A percentile compares a stretch with the other conserved stretches of the same genome.
Evolutionary conservation across 2,797 vertebrate species (phyloP).

Genomic region (Novumbra hubbsi): DNA sequence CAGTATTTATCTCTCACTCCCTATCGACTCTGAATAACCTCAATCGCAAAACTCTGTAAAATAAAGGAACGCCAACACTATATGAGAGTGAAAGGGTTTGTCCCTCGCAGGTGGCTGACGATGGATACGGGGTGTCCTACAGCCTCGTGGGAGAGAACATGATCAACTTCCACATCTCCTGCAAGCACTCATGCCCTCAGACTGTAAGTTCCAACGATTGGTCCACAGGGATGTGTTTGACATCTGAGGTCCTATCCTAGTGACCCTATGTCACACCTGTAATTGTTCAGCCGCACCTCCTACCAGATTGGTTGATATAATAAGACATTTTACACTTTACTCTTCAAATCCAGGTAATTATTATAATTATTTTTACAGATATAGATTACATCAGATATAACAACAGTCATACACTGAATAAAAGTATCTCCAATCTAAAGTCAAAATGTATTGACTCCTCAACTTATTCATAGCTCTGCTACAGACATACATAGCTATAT

Average conservation of each 20-base stretch:
- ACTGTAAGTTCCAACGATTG: constrained; percentile 70
- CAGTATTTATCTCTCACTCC: constrained; percentile 53
- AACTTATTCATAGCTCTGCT: too few species aligned
- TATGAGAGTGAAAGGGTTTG: background rate
- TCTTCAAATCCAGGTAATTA: too few species aligned
- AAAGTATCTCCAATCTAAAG: too few species aligned
- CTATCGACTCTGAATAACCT: background rate
- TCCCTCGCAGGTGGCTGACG: constrained; percentile 78
- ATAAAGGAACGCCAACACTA: background rate
- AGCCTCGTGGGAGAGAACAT: constrained; percentile 77
- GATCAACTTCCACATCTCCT: constrained; percentile 87
- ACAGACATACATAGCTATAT: too few species aligned
- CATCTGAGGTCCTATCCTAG: background rate
- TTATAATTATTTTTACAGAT: too few species aligned
- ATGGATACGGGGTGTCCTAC: constrained; percentile 91
- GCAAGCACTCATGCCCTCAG: constrained; percentile 83
- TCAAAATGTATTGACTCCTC: too few species aligned
- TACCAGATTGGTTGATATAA: too few species aligned
- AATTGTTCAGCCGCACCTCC: too few species aligned
- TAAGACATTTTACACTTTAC: too few species aligned
- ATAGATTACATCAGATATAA: too few species aligned
- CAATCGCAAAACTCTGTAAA: background rate
- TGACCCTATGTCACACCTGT: too few species aligned
- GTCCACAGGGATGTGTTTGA: background rate
- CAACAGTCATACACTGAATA: too few species aligned